Evolutionary conservation across 53 echinoderm and acorn worm species (phyloP).

Genomic region (Arbacia lixula): DNA sequence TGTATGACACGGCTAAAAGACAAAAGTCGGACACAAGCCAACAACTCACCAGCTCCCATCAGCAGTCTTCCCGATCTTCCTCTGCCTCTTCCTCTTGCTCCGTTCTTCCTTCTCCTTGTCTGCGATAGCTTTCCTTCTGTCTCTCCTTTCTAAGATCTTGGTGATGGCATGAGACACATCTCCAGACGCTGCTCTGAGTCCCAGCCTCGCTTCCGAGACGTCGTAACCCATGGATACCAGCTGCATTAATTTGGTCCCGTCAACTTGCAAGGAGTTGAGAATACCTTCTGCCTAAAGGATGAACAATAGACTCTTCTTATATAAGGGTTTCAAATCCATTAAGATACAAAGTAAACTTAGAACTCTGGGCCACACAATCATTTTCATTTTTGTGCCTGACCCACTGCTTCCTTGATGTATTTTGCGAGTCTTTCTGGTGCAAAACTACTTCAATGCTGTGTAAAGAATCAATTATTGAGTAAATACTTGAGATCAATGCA

Average conservation of each 20-base stretch:
- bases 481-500: too few relatives aligned
- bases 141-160: slow-evolving; percentile 85
- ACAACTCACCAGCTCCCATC: slow-evolving; percentile 87
- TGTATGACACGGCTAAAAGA: neutral
- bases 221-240: slow-evolving; percentile 90
- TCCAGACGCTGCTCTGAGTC: slow-evolving; percentile 83
- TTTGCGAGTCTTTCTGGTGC: too few relatives aligned
- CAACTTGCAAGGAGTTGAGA: slow-evolving; percentile 78
- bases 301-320: too few relatives aligned
- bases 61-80: slow-evolving; percentile 87
- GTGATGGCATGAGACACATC: slow-evolving; percentile 77
- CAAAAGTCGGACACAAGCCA: neutral
- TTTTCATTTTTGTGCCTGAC: too few relatives aligned
- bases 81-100: slow-evolving; percentile 63
- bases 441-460: too few relatives aligned
- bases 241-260: slow-evolving; percentile 90
- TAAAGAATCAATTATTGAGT: too few relatives aligned
- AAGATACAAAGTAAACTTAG: too few relatives aligned
- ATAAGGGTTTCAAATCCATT: too few relatives aligned
- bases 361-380: too few relatives aligned
- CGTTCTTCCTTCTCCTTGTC: slow-evolving; percentile 82
- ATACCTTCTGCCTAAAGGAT: slow-evolving; percentile 78
- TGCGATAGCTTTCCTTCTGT: slow-evolving; percentile 75
- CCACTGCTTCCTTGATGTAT: too few relatives aligned
- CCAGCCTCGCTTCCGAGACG: slow-evolving; percentile 87